Conservation (phyloP, 2,113 vertebrate species). For the Thamnaconus septentrionalis region DNA sequence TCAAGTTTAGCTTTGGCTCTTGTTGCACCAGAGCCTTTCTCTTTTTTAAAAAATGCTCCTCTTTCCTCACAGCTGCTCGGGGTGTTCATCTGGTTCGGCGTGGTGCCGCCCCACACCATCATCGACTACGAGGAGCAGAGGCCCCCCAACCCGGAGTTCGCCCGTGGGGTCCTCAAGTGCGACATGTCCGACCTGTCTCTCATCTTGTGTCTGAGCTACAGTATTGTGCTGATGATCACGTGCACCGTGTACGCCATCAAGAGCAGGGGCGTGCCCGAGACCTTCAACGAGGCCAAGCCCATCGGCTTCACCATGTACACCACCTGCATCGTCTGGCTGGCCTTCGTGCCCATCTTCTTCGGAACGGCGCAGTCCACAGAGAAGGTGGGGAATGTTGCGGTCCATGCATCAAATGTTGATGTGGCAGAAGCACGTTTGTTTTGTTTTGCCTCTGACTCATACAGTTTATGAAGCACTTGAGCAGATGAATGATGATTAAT, state of each 20-base stretch:
- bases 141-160: conserved; percentile 84
- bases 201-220: conserved; percentile 86
- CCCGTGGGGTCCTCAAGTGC: conserved; percentile 87
- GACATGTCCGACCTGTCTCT: conserved; percentile 91
- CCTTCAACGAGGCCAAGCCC: conserved; percentile 92
- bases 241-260: conserved; percentile 90
- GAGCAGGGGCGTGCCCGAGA: conserved; percentile 86
- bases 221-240: conserved; percentile 87
- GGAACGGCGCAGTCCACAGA: conserved; percentile 86
- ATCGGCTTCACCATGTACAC: conserved; percentile 92
- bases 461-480: no score
- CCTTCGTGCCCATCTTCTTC: conserved; percentile 92
- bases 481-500: no score
- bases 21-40: no score
- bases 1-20: no score
- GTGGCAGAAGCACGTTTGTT: no score
- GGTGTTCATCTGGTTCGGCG: conserved; percentile 83
- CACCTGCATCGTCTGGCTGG: conserved; percentile 89
- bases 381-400: conserved; percentile 75
- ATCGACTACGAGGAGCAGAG: conserved; percentile 89
- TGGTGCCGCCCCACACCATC: conserved; percentile 81
- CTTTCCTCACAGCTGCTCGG: conserved; percentile 69
- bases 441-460: no score
- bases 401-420: not conserved
- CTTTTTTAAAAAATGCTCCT: no score